Conservation (phyloP, 2,113 vertebrate genomes). For the Nesogale talazaci region DNA sequence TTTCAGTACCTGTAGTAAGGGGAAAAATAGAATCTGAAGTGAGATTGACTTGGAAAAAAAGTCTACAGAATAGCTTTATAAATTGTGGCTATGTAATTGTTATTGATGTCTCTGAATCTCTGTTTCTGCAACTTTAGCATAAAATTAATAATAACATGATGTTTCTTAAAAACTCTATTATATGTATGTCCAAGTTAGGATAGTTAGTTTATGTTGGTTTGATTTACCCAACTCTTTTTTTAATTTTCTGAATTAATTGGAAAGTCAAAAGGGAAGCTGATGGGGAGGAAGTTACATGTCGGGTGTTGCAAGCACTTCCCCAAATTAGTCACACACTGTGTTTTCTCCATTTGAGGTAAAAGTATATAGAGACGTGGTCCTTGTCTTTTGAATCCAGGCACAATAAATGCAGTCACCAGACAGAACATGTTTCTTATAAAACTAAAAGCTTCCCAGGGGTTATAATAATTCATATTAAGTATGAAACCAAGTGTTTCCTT, state of each 20-base stretch:
- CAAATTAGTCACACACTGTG: background rate
- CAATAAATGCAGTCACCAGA: background rate
- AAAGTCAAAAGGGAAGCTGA: background rate
- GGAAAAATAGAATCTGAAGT: too few species aligned
- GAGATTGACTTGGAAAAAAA: too few species aligned
- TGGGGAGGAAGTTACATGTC: background rate
- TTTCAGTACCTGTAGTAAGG: too few species aligned
- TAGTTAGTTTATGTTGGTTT: background rate
- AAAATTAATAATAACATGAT: background rate
- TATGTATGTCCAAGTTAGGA: background rate
- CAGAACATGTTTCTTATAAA: constrained; percentile 44
- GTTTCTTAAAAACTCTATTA: background rate
- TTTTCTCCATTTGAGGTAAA: constrained; percentile 39
- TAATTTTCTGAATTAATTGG: background rate
- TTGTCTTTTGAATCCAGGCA: background rate
- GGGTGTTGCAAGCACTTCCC: background rate
- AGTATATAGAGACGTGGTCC: background rate
- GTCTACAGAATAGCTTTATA: too few species aligned
- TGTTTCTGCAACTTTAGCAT: too few species aligned
- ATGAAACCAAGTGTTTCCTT: constrained; percentile 48
- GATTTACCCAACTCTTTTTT: background rate
- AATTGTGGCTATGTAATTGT: too few species aligned
- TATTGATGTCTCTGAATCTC: too few species aligned
- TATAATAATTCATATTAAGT: constrained; percentile 61
- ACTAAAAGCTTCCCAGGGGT: background rate